A percentile compares a stretch with the other conserved stretches of the same genome.
Evolutionary conservation across 2,797 vertebrate species (phyloP).

Genomic region (Pseudomugil gertrudae): DNA sequence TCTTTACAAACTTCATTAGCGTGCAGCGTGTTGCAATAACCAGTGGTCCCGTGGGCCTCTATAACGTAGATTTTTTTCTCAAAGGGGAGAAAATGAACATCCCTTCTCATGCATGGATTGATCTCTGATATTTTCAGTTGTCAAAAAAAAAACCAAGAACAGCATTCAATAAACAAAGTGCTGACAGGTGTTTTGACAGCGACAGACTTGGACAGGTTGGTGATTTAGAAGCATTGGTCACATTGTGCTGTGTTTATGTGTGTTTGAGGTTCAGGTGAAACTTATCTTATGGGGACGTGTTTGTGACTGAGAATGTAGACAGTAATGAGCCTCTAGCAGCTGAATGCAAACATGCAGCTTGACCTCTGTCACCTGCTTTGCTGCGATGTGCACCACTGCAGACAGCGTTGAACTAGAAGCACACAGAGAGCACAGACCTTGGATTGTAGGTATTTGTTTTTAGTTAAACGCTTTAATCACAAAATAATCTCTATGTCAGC

Average conservation of each 20-base stretch:
- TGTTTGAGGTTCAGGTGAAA: not conserved
- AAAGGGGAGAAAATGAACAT: conserved; percentile 34
- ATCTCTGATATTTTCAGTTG: conserved; percentile 19
- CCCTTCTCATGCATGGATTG: conserved; percentile 7
- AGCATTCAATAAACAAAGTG: conserved; percentile 28
- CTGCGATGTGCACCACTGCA: not conserved
- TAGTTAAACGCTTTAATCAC: too few species aligned
- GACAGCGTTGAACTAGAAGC: not conserved
- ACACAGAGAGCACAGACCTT: not conserved
- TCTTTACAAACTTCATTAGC: not conserved
- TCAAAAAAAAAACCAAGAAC: conserved; percentile 18
- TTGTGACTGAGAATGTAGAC: not conserved
- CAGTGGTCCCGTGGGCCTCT: not conserved
- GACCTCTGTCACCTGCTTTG: not conserved
- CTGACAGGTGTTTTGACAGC: conserved; percentile 35
- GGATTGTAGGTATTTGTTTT: too few species aligned
- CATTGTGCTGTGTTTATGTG: not conserved
- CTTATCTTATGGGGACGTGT: not conserved
- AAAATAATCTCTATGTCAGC: too few species aligned
- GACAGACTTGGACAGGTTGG: conserved; percentile 16
- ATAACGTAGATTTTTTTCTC: conserved; percentile 12
- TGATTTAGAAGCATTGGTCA: conserved; percentile 29
- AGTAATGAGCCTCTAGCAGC: not conserved
- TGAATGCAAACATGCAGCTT: not conserved
- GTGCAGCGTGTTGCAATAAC: not conserved